Percentiles rank a stretch among this genome's conserved stretches.
Conservation (phyloP, 2,113 vertebrate species). For the Alethe castanea region DNA sequence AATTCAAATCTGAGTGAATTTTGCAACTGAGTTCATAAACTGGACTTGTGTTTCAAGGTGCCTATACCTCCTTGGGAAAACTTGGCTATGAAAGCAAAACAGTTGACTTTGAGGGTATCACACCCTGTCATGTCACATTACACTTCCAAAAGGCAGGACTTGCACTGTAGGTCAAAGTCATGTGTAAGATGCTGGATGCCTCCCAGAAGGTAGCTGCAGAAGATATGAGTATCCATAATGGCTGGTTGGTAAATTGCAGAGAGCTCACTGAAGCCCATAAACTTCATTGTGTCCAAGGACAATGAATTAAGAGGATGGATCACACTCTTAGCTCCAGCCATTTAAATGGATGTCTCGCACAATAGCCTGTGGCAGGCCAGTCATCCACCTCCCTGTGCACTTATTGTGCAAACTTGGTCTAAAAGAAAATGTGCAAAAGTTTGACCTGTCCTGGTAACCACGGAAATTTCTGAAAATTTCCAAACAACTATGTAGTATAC, state of each 20-base stretch:
- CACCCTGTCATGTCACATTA: background rate
- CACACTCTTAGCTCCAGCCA: background rate
- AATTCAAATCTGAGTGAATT: background rate
- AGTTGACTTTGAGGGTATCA: background rate
- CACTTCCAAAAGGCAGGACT: background rate
- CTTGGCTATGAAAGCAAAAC: background rate
- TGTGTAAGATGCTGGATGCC: background rate
- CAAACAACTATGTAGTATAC: background rate
- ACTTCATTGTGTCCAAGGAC: background rate
- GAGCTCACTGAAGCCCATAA: background rate
- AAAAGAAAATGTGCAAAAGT: background rate
- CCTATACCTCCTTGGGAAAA: background rate
- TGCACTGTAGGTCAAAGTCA: background rate
- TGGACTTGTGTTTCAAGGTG: background rate
- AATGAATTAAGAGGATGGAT: background rate
- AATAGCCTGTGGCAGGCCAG: background rate
- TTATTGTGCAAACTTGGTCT: background rate
- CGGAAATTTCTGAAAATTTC: background rate
- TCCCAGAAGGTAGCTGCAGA: background rate
- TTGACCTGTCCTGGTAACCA: background rate
- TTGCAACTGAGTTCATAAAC: background rate
- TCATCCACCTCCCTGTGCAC: background rate
- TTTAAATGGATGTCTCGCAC: background rate
- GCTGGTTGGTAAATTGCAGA: background rate
- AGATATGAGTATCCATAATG: background rate